phyloP scores from a whole-genome alignment of 1,140 invertebrate genomes.

The Ostrea edulis region DNA sequence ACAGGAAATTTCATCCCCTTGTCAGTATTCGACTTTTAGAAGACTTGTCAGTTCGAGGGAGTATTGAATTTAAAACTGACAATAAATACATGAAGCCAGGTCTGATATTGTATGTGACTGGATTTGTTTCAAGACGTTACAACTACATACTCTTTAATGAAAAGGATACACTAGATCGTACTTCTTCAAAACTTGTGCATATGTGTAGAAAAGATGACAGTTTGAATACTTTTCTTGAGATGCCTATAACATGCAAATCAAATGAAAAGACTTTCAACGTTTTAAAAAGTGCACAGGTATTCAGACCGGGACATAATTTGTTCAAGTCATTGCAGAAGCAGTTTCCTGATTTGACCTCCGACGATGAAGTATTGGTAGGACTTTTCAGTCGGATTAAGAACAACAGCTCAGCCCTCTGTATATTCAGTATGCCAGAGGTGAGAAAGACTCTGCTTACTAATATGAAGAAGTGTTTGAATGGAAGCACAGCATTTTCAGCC shows the following conservation, averaged over 20 bases:
- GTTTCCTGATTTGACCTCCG: slow-evolving; percentile 1
- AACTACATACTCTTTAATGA: slow-evolving; percentile 33
- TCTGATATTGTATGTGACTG: slow-evolving; percentile 35
- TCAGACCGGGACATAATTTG: not conserved
- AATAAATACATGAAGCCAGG: slow-evolving; percentile 24
- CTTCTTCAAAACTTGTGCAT: slow-evolving; percentile 35
- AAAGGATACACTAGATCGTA: too few species aligned
- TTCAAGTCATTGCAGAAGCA: not conserved
- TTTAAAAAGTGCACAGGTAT: slow-evolving; percentile 24
- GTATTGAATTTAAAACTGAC: slow-evolving; percentile 50
- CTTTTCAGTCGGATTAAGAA: not conserved
- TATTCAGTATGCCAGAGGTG: slow-evolving; percentile 38
- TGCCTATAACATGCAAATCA: slow-evolving; percentile 40
- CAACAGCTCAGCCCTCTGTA: slow-evolving; percentile 29
- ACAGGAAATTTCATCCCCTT: slow-evolving; percentile 25
- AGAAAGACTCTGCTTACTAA: slow-evolving; percentile 26
- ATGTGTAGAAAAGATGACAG: slow-evolving; percentile 36
- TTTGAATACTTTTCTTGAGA: slow-evolving; percentile 22
- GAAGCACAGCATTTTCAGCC: not conserved
- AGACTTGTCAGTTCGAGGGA: slow-evolving; percentile 43
- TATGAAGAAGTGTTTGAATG: slow-evolving; percentile 20
- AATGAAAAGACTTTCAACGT: slow-evolving; percentile 7
- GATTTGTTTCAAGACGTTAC: slow-evolving; percentile 46
- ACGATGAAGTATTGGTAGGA: slow-evolving; percentile 29
- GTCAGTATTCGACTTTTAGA: slow-evolving; percentile 58